Conservation (phyloP, 2,888 invertebrate genomes). For the Agrilus cyanescens region DNA sequence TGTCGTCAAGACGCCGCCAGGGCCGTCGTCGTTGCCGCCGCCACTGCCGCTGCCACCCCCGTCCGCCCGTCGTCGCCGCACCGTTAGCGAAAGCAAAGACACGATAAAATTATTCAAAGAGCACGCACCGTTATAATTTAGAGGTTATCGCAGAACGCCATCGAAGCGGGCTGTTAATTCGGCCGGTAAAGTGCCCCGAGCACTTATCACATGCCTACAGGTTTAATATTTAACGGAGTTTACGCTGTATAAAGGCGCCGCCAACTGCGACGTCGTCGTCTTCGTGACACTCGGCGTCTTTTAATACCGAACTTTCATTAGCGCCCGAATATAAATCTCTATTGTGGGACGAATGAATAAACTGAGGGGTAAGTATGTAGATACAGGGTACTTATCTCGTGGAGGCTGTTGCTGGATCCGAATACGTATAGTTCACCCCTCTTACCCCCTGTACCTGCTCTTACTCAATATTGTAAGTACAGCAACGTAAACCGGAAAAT, state of each 20-base stretch:
- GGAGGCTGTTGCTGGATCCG: no score
- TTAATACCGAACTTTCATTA: conserved; percentile 37
- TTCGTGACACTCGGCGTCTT: conserved; percentile 29
- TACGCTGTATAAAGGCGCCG: conserved; percentile 21
- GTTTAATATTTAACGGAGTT: conserved; percentile 33
- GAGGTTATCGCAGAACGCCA: conserved; percentile 26
- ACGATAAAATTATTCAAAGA: conserved; percentile 24
- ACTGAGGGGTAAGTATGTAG: conserved; percentile 20
- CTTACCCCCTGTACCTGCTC: no score
- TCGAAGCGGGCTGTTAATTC: conserved; percentile 25
- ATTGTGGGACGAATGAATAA: conserved; percentile 27
- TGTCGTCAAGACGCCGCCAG: no score
- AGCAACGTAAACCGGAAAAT: no score
- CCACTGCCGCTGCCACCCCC: no score
- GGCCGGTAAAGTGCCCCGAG: conserved; percentile 28
- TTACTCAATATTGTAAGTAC: no score
- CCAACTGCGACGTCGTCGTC: conserved; percentile 17
- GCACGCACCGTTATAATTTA: conserved; percentile 30
- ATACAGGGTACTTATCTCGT: conserved; percentile 20
- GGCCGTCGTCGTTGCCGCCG: no score
- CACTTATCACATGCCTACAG: conserved; percentile 33
- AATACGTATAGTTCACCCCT: no score
- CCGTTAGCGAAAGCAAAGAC: no score
- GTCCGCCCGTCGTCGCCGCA: no score
- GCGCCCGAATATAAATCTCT: conserved; percentile 34